phyloP scores from a whole-genome alignment of 2,888 invertebrate species.

The Luperina testacea region DNA sequence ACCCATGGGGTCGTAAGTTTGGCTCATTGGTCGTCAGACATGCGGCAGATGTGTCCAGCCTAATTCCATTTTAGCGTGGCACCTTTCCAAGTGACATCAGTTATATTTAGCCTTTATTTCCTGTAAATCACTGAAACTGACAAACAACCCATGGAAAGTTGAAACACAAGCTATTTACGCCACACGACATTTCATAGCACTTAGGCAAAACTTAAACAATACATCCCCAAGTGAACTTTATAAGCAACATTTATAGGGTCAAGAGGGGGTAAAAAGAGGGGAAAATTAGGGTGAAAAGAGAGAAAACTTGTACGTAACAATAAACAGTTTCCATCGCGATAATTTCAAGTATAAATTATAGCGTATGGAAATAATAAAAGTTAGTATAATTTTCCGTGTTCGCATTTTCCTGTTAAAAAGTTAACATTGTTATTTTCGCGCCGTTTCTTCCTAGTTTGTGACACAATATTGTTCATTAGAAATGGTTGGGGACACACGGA shows the following conservation, averaged over 20 bases:
- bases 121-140: background rate
- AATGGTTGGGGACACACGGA: constrained; percentile 15
- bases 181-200: constrained; percentile 22
- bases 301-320: constrained; percentile 48
- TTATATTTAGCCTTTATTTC: background rate
- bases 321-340: constrained; percentile 52
- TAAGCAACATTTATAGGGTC: constrained; percentile 51
- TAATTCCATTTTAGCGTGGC: background rate
- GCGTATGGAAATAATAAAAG: constrained; percentile 60
- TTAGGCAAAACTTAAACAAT: constrained; percentile 52
- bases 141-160: constrained; percentile 11
- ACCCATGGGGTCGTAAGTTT: background rate
- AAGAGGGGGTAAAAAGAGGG: constrained; percentile 44
- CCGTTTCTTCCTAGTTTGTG: constrained; percentile 13
- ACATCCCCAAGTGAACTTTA: constrained; percentile 33
- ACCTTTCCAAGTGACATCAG: background rate
- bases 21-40: background rate
- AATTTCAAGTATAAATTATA: constrained; percentile 58
- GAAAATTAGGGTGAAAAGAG: constrained; percentile 29
- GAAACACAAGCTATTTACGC: constrained; percentile 22
- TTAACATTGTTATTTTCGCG: constrained; percentile 50
- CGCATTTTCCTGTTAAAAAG: constrained; percentile 57
- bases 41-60: background rate
- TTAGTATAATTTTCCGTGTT: constrained; percentile 52
- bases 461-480: constrained; percentile 44